Base-by-base conservation (phyloP, 1,140 invertebrate species). In the Brachionus calyciflorus region DNA sequence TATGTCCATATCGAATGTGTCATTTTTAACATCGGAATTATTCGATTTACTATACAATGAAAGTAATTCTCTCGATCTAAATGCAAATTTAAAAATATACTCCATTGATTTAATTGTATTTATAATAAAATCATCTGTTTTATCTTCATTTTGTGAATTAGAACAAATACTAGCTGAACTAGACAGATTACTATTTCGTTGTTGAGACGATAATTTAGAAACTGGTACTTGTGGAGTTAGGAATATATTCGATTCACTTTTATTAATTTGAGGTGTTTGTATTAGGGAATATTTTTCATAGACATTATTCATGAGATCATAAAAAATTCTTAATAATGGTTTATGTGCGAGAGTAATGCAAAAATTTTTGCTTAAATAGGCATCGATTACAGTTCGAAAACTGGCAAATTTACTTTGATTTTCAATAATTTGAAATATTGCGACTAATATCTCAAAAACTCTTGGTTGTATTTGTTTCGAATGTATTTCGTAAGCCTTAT, bases 281-380 rank as follows among this genome's bases (percentile, higher is more conserved):
- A n/a, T n/a, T n/a, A n/a, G n/a, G n/a, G 46, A 51, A 55, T 73
- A 73, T 73, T 73, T 73, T 33, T 73, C 69, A 53, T 37, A 73
- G 4, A 46, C 17, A 10, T 4, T 24, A 5, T 17, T 51, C 44
- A 73, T 10, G 3, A 73, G 21, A 19, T 73, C 28, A n/a, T 51
- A 4, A 55, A 73, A 51, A 24, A 73, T 73, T 33, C 69, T 49
- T 41, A 73, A 41, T 6, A 73, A 24, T 0, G 69, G 69, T 30
- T 55, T 49, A 30, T 73, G 69, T 5, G 30, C 69, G 9, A 73
- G 26, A 9, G 69, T 49, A 12, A 73, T 73, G 26, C 46, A 73
- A 51, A 73, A 73, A 55, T 49, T 55, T 24, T 73, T 73, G 14
- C 40, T 37, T n/a, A 73, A 73, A 55, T 73, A 73, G 1, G 69